phyloP scores from a whole-genome alignment of 1,140 invertebrate species.

The Hycleus phaleratus region DNA sequence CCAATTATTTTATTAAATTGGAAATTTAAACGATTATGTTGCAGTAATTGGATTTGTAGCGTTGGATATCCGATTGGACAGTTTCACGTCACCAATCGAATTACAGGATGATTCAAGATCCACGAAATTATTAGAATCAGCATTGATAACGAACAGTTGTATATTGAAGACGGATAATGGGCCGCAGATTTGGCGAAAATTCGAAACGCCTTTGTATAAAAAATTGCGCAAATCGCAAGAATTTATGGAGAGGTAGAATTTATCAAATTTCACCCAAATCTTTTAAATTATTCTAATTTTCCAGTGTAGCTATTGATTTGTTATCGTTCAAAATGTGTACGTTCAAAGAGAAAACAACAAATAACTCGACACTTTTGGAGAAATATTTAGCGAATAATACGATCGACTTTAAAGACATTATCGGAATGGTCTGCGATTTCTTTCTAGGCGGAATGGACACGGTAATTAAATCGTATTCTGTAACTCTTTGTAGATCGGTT shows the following conservation, averaged over 20 bases:
- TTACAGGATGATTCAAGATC: conserved; percentile 51
- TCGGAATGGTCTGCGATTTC: conserved; percentile 75
- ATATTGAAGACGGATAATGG: conserved; percentile 72
- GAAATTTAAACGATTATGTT: not conserved
- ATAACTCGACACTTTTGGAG: conserved; percentile 48
- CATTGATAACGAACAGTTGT: conserved; percentile 60
- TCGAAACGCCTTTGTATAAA: conserved; percentile 65
- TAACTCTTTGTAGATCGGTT: too few species aligned
- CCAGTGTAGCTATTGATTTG: conserved; percentile 61
- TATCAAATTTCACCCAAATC: not conserved
- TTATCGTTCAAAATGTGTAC: conserved; percentile 50
- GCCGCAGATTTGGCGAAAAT: conserved; percentile 60
- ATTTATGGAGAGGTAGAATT: conserved; percentile 58
- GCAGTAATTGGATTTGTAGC: conserved; percentile 41
- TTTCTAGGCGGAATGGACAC: conserved; percentile 82
- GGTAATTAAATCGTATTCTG: conserved; percentile 41
- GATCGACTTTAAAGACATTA: conserved; percentile 67
- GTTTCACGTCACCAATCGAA: conserved; percentile 52
- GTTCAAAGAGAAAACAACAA: conserved; percentile 38
- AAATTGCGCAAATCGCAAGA: conserved; percentile 60
- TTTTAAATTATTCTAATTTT: conserved; percentile 13
- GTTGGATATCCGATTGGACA: conserved; percentile 58
- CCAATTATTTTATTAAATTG: not conserved
- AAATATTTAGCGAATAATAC: conserved; percentile 58
- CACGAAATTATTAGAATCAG: conserved; percentile 61